Evolutionary conservation across 2,113 vertebrate species (phyloP).

Genomic region (Scalopus aquaticus): DNA sequence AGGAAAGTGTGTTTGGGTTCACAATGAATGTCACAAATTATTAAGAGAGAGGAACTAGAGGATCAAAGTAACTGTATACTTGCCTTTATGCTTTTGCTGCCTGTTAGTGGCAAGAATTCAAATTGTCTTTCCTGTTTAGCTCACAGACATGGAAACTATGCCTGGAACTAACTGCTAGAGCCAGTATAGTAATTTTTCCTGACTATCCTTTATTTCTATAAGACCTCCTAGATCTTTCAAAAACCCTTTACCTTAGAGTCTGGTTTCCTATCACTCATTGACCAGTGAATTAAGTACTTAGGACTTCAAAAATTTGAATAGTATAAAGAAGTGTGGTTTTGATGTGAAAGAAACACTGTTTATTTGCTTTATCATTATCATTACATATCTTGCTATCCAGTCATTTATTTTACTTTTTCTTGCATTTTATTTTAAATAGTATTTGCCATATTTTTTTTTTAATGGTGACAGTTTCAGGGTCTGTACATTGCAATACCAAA

Average conservation of each 20-base stretch:
- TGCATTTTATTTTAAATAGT: background rate
- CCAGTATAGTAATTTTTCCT: background rate
- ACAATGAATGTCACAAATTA: background rate
- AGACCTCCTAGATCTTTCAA: background rate
- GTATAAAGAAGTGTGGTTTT: background rate
- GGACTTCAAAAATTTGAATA: background rate
- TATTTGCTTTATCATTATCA: background rate
- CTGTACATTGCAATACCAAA: background rate
- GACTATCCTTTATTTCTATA: background rate
- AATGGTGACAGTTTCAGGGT: background rate
- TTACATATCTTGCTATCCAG: background rate
- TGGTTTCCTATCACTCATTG: background rate
- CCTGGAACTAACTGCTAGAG: background rate
- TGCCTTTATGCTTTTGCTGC: background rate
- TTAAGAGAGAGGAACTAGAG: background rate
- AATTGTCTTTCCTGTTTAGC: background rate
- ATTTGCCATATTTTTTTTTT: background rate
- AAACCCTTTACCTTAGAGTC: background rate
- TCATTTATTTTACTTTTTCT: background rate
- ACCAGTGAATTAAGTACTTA: slow-evolving; percentile 28
- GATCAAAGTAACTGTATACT: background rate
- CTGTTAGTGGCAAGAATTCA: background rate
- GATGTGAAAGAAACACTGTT: background rate
- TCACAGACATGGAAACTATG: background rate
- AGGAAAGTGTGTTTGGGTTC: background rate